A percentile compares a stretch with the other conserved stretches of the same genome.
phyloP scores from a whole-genome alignment of 2,797 vertebrate species.

The Sitta carolinensis region DNA sequence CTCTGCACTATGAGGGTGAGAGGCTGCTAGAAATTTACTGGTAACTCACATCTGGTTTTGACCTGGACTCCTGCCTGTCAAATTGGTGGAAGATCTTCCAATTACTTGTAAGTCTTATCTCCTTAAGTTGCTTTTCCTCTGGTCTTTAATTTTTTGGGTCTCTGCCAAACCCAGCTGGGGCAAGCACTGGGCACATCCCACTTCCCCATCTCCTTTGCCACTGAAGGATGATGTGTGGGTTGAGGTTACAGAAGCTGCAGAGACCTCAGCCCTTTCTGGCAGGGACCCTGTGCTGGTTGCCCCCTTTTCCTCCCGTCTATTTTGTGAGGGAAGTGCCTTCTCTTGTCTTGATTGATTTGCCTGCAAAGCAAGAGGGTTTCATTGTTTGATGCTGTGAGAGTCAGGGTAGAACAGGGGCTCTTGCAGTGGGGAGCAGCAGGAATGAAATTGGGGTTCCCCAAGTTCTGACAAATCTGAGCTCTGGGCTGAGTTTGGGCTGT shows the following conservation, averaged over 20 bases:
- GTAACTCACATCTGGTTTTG: constrained; percentile 18
- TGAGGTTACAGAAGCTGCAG: not conserved
- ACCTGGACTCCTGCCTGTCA: not conserved
- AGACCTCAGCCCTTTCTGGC: not conserved
- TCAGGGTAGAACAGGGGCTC: accelerated
- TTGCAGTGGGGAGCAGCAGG: not conserved
- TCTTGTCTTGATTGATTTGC: not conserved
- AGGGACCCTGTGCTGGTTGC: not conserved
- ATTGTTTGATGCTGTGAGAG: accelerated
- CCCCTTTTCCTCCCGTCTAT: accelerated
- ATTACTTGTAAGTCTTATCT: constrained; percentile 50
- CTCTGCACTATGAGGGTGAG: not conserved
- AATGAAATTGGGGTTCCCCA: not conserved
- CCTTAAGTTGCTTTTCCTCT: not conserved
- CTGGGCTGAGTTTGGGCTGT: not conserved
- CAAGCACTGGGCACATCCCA: not conserved
- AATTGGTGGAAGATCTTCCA: constrained; percentile 13
- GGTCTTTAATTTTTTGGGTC: not conserved
- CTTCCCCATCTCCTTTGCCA: not conserved
- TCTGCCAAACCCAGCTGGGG: not conserved
- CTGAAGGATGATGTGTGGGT: not conserved
- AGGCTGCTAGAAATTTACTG: constrained; percentile 20
- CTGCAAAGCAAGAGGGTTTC: not conserved
- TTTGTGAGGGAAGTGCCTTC: not conserved
- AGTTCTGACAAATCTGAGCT: not conserved